Conservation (phyloP, 92 coral and sea anemone species). For the Virgularia gustaviana region DNA sequence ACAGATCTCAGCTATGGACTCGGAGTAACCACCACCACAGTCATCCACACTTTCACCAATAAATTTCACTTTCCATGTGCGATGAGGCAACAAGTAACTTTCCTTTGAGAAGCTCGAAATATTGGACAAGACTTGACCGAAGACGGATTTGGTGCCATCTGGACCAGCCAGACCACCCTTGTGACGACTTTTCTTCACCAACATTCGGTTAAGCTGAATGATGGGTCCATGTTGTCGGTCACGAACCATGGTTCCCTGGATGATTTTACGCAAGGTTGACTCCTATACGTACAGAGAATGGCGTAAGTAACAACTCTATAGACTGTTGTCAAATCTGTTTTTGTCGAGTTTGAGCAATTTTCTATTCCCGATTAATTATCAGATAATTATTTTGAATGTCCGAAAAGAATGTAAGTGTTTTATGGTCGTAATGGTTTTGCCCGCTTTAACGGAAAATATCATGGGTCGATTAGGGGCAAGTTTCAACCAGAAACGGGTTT, state of each 20-base stretch:
- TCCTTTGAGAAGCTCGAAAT: slow-evolving; percentile 86
- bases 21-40: slow-evolving; percentile 98
- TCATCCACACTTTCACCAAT: slow-evolving; percentile 99
- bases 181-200: slow-evolving; percentile 89
- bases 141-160: slow-evolving; percentile 91
- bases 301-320: neutral
- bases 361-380: too few species aligned
- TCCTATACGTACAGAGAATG: slow-evolving; percentile 48
- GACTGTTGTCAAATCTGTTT: too few species aligned
- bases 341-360: too few species aligned
- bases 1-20: slow-evolving; percentile 98
- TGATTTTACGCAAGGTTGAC: slow-evolving; percentile 91
- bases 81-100: slow-evolving; percentile 83
- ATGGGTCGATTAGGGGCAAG: too few species aligned
- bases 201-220: slow-evolving; percentile 94
- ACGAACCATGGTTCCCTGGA: slow-evolving; percentile 95
- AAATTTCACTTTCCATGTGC: slow-evolving; percentile 97
- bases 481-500: too few species aligned
- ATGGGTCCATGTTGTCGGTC: slow-evolving; percentile 98
- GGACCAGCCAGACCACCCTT: slow-evolving; percentile 95
- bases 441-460: too few species aligned
- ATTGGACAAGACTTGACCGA: slow-evolving; percentile 91
- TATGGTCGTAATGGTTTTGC: too few species aligned
- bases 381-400: too few species aligned
- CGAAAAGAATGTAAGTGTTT: too few species aligned